Evolutionary conservation across 1,140 invertebrate genomes (phyloP).

Genomic region (honey bee (Apis mellifera)): DNA sequence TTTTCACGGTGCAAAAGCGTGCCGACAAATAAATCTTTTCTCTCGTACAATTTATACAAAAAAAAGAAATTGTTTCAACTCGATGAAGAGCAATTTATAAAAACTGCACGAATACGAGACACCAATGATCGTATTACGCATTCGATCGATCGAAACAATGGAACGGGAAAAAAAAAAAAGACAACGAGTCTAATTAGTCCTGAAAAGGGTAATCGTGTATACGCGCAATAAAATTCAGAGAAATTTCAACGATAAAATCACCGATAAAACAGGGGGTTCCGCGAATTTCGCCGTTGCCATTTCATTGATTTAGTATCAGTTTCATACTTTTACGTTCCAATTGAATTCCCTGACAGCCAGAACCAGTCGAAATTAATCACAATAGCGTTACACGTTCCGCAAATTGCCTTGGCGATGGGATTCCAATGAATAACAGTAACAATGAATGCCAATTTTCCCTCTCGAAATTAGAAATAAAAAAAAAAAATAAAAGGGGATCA

Average conservation of each 20-base stretch:
- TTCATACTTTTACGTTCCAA: constrained; percentile 16
- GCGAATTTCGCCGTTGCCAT: not conserved
- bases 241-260: constrained; percentile 7
- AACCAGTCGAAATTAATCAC: not conserved
- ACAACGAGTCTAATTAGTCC: not conserved
- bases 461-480: not conserved
- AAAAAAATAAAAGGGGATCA: not conserved
- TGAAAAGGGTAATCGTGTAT: no score
- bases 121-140: no score
- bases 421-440: not conserved
- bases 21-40: no score
- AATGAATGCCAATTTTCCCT: not conserved
- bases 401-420: not conserved
- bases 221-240: not conserved
- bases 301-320: constrained; percentile 15
- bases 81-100: not conserved
- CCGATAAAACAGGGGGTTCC: constrained; percentile 1
- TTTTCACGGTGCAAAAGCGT: no score
- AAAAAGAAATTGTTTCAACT: not conserved
- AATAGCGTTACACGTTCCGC: not conserved
- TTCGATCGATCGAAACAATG: not conserved
- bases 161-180: no score
- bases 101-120: not conserved
- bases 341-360: not conserved
- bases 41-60: no score